These are phyloP conservation scores for Drosophila picticornis DNA, from an alignment of 2,888 invertebrate species.

Conservation along the genomic window DNA sequence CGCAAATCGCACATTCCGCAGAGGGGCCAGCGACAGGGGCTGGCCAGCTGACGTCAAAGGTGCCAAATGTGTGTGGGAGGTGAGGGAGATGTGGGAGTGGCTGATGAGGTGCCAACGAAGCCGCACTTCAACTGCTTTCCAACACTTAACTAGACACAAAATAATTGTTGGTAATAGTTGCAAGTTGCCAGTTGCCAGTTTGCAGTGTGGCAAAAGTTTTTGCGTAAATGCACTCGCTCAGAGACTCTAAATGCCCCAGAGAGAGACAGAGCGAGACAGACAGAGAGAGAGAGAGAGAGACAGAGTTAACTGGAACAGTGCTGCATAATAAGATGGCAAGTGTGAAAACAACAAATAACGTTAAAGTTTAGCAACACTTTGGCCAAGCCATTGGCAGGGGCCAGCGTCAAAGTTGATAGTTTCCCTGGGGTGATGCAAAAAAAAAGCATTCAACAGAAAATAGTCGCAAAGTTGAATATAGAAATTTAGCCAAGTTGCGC, in stretches of 20 bases:
- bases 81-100: conserved; percentile 6
- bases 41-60: conserved; percentile 1
- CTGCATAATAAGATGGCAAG: conserved; percentile 24
- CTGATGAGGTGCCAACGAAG: conserved; percentile 42
- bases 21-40: conserved; percentile 3
- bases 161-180: conserved; percentile 69
- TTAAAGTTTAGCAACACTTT: conserved; percentile 30
- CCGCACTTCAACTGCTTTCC: conserved; percentile 63
- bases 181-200: conserved; percentile 25
- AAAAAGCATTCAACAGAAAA: conserved; percentile 2
- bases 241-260: conserved; percentile 26
- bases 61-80: background rate
- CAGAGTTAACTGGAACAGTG: background rate
- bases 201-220: conserved; percentile 38
- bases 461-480: background rate
- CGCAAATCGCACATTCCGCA: conserved; percentile 63
- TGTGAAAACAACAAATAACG: conserved; percentile 41
- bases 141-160: conserved; percentile 72
- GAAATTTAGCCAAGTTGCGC: background rate
- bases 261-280: background rate
- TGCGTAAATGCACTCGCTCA: conserved; percentile 37
- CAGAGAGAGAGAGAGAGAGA: accelerated
- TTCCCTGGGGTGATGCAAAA: background rate
- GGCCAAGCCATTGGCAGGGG: background rate
- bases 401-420: conserved; percentile 2